Conservation (phyloP, 2,113 vertebrate genomes). For the Grammomys surdaster region DNA sequence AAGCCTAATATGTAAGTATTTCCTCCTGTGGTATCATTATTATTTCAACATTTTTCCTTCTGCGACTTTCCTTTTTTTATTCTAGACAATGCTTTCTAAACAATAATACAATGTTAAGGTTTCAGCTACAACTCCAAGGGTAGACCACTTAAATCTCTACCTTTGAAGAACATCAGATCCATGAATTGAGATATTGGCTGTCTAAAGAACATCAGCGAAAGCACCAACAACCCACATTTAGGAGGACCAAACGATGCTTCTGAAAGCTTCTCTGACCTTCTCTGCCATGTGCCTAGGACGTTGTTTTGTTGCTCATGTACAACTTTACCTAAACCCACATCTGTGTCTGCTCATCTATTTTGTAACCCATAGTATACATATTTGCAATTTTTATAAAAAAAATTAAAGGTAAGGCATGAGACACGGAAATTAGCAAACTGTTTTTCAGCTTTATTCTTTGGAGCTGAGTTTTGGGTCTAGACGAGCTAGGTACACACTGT, state of each 20-base stretch:
- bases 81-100: neutral
- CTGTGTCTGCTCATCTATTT: neutral
- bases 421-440: neutral
- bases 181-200: neutral
- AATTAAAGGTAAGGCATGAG: neutral
- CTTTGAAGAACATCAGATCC: neutral
- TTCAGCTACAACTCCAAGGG: neutral
- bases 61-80: neutral
- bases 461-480: neutral
- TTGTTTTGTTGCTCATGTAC: neutral
- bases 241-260: neutral
- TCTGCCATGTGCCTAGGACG: neutral
- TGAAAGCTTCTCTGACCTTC: neutral
- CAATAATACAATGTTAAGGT: neutral
- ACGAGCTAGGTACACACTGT: neutral
- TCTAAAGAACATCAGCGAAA: neutral
- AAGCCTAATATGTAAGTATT: neutral
- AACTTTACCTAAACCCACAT: neutral
- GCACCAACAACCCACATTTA: neutral
- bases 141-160: neutral
- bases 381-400: neutral
- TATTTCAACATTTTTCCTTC: neutral
- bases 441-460: neutral
- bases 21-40: neutral
- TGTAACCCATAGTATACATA: accelerated